Evolutionary conservation across 37 sponge, comb jelly and placozoan genomes (phyloP), one percentile per base, ranked within the genome.

Genomic region (Tethya wilhelma): DNA sequence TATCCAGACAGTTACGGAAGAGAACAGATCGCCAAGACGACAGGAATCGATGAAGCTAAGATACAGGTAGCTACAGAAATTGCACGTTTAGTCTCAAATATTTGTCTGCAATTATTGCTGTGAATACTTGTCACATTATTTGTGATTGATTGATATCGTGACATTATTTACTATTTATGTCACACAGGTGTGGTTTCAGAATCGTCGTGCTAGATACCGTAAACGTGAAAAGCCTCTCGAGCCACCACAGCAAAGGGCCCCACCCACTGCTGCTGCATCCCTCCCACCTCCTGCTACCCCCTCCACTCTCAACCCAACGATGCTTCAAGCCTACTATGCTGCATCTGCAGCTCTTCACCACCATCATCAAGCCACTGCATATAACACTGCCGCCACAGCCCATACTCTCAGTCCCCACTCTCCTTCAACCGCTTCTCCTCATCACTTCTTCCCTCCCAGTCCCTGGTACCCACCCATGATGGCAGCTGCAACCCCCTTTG

Each of bases 121-220:
- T n/a, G n/a, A n/a, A n/a, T n/a, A n/a, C n/a, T 4, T 71, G 19
- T 8, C 23, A 44, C 53, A 44, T n/a, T 71, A 23, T 7, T 23
- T 36, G 4, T 22, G n/a, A n/a, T n/a, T n/a, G n/a, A n/a, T n/a
- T n/a, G n/a, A n/a, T n/a, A n/a, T n/a, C n/a, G n/a, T n/a, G n/a
- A n/a, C 42, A 29, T 74, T n/a, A 29, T 70, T 41, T 56, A 46
- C 36, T 3, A 20, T 31, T 67, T 23, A 55, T 84, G 90, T n/a
- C n/a, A n/a, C n/a, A n/a, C n/a, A n/a, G n/a, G 78, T 90, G 11
- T 90, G 91, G 91, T 90, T 90, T 63, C 91, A 90, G 72, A 90
- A 90, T 53, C 44, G 91, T 25, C 67, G 91, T 36, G 91, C 91
- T 36, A 68, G 69, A 38, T 84, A 62, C 60, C 80, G 87, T 38